Evolutionary conservation across 2,113 vertebrate genomes (phyloP), one percentile per base, ranked within the genome.

Genomic region (Salvator merianae): DNA sequence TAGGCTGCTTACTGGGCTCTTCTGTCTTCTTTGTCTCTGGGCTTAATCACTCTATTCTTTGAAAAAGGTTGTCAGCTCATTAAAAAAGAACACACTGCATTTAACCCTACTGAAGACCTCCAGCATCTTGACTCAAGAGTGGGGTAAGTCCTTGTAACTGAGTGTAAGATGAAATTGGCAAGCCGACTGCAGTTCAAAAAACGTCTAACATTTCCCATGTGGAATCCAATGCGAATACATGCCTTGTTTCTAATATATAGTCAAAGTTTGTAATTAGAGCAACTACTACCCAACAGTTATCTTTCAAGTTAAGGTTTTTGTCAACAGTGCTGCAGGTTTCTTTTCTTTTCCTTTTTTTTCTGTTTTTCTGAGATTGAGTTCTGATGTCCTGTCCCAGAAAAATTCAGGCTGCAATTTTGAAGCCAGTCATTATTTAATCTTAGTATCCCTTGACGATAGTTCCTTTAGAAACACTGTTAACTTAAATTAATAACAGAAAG

Each of bases 381-480:
- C 36, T 32, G 12, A 55, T 22, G 50, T 59, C 50, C 36, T 43
- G 26, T 22, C 72, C 53, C 55, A 34, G 53, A 77, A 78, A 65
- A 26, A 36, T 36, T 63, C 47, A 28, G 63, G 73, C 1, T 22
- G 30, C 5, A 71, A 43, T 75, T 82, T 34, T 26, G n/a, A 30
- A 71, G 43, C 38, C 1, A 0, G 86, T 77, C 71, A 87, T 77
- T 82, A 85, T 55, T 50, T 63, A 91, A 81, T 77, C 34, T 74
- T 75, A 71, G 28, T 40, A 59, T 28, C 68, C 10, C 3, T 5
- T 40, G 74, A 89, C 59, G 66, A 28, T 53, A 78, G 68, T 43
- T 86, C 40, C 70, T 90, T 81, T 69, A 90, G 38, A 81, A 91
- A 59, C 18, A 86, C 65, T 55, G 72, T 40, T 4, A 78, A 69